Base-by-base conservation (phyloP, 2,888 invertebrate species). In the Paralinhomoeus sp. region DNA sequence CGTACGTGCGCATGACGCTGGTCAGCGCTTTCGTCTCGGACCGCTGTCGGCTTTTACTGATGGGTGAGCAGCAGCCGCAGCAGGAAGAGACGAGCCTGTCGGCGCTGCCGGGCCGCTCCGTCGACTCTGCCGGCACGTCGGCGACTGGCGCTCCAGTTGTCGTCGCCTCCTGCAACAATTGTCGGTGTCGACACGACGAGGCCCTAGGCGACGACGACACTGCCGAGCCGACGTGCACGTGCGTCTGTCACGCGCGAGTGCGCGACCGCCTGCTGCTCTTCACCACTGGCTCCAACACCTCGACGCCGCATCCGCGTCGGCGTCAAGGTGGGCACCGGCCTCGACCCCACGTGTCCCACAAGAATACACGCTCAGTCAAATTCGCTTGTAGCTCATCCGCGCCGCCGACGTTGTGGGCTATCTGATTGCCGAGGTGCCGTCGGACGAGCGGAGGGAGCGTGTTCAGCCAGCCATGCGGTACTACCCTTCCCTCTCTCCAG, bases 301-400 rank as follows among this genome's bases (percentile, higher is more conserved):
- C 78, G 56, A 79, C 78, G 0, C 81, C 81, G 0, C 82, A 82
- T 67, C n/a, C 78, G 80, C 65, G 75, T 82, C 51, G 78, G 77
- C 53, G 60, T 62, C 24, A 62, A 62, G 42, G 13, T n/a, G 7
- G 17, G 41, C 7, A 13, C n/a, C n/a, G 17, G 17, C 7, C n/a
- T 7, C 12, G 7, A 9, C 12, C 7, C 20, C 7, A 36, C 18
- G n/a, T n/a, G n/a, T n/a, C n/a, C n/a, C n/a, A n/a, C n/a, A n/a
- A n/a, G n/a, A n/a, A n/a, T n/a, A n/a, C n/a, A n/a, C n/a, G n/a
- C n/a, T n/a, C n/a, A n/a, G n/a, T n/a, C n/a, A 9, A 5, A 9
- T 27, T 27, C 27, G 12, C 27, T 27, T 12, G 3, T 20, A 35
- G 35, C n/a, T 35, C 9, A n/a, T 35, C 18, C 35, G 18, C 17